Evolutionary conservation across 2,888 invertebrate genomes (phyloP).

Genomic region (Criorhina ranunculi): DNA sequence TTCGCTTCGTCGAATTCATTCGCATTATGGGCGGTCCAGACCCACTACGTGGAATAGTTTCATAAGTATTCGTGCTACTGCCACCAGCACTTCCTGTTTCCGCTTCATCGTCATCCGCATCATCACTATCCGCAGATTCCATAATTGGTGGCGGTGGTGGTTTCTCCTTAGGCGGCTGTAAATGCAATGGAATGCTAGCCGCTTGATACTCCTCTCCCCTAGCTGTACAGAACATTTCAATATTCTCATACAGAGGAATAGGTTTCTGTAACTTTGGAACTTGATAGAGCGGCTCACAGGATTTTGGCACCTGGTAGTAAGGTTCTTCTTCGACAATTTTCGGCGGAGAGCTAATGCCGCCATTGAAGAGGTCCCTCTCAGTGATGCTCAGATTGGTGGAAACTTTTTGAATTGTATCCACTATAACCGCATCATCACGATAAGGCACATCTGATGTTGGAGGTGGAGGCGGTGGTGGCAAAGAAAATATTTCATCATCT

Average conservation of each 20-base stretch:
- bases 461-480: conserved; percentile 69
- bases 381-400: conserved; percentile 77
- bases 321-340: conserved; percentile 80
- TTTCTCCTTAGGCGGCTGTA: conserved; percentile 93
- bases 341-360: conserved; percentile 39
- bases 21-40: conserved; percentile 87
- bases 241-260: conserved; percentile 87
- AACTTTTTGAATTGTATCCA: conserved; percentile 78
- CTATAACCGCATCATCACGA: conserved; percentile 52
- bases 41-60: conserved; percentile 81
- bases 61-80: conserved; percentile 82
- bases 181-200: conserved; percentile 79
- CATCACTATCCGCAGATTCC: conserved; percentile 85
- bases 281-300: conserved; percentile 84
- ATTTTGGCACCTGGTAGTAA: conserved; percentile 84
- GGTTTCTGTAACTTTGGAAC: conserved; percentile 84
- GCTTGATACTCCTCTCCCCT: conserved; percentile 85
- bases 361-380: conserved; percentile 31
- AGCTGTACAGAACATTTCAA: conserved; percentile 86
- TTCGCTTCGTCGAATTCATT: conserved; percentile 92
- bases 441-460: conserved; percentile 51
- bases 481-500: conserved; percentile 78
- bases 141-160: conserved; percentile 92
- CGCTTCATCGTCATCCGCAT: conserved; percentile 73
- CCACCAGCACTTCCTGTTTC: conserved; percentile 79